phyloP scores from a whole-genome alignment of 2,888 invertebrate genomes.

The Orthosia cruda region DNA sequence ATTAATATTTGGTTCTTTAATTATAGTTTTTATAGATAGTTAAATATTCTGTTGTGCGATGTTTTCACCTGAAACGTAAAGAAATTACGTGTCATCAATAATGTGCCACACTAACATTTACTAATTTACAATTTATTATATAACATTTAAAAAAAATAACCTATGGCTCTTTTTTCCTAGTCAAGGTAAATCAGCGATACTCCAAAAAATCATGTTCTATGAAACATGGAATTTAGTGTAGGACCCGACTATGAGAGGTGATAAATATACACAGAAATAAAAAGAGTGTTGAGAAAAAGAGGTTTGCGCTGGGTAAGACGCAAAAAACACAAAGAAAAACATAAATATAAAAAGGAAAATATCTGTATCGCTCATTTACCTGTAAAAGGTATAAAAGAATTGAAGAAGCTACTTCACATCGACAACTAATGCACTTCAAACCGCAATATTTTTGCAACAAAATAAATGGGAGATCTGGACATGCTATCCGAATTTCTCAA shows the following conservation, averaged over 20 bases:
- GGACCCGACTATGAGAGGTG: too few species aligned
- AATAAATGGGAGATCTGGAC: background rate
- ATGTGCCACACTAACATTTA: conserved; percentile 26
- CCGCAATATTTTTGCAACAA: conserved; percentile 42
- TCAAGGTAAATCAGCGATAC: conserved; percentile 10
- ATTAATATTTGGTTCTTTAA: conserved; percentile 91
- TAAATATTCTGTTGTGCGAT: conserved; percentile 82
- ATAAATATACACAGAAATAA: too few species aligned
- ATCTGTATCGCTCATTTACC: conserved; percentile 12
- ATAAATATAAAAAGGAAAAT: too few species aligned
- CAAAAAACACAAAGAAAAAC: too few species aligned
- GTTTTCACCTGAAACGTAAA: conserved; percentile 80
- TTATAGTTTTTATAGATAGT: conserved; percentile 79
- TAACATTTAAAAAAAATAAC: conserved; percentile 29
- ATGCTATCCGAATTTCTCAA: background rate
- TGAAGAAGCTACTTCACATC: conserved; percentile 43
- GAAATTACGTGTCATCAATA: conserved; percentile 57
- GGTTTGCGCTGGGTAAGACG: too few species aligned
- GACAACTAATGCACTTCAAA: conserved; percentile 18
- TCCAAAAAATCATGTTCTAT: too few species aligned
- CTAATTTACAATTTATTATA: conserved; percentile 45
- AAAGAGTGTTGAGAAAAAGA: too few species aligned
- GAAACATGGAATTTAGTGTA: too few species aligned
- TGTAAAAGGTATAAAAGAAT: conserved; percentile 18
- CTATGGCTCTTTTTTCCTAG: conserved; percentile 38